phyloP scores from a whole-genome alignment of 2,797 vertebrate genomes.

The Hydrolagus colliei region DNA sequence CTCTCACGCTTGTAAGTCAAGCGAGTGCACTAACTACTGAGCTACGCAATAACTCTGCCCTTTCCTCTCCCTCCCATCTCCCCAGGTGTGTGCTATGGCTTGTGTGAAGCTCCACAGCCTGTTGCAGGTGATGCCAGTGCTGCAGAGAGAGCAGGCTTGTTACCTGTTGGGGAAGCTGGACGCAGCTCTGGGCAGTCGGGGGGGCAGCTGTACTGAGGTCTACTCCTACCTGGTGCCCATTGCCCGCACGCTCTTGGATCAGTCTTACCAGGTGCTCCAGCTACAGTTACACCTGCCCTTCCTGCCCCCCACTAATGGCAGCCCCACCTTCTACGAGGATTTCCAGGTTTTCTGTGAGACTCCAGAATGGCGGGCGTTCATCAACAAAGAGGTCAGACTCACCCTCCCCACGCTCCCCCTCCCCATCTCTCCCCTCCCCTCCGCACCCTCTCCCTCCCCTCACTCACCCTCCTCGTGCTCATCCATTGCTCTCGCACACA shows the following conservation, averaged over 20 bases:
- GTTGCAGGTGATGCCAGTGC: slow-evolving; percentile 71
- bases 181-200: slow-evolving; percentile 48
- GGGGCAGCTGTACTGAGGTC: slow-evolving; percentile 50
- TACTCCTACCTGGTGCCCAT: slow-evolving; percentile 82
- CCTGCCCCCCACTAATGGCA: slow-evolving; percentile 85
- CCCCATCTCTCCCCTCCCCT: background rate
- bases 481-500: too few species aligned
- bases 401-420: background rate
- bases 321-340: slow-evolving; percentile 84
- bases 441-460: background rate
- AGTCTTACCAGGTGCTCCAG: slow-evolving; percentile 67
- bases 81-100: slow-evolving; percentile 79
- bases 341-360: slow-evolving; percentile 78
- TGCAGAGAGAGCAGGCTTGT: slow-evolving; percentile 78
- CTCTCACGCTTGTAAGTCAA: too few species aligned
- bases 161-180: slow-evolving; percentile 65
- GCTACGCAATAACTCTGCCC: too few species aligned
- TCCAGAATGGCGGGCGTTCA: slow-evolving; percentile 79
- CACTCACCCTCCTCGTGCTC: background rate
- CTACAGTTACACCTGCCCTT: slow-evolving; percentile 77
- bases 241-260: slow-evolving; percentile 79
- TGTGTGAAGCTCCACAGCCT: slow-evolving; percentile 86
- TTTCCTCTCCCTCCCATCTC: background rate
- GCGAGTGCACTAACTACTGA: too few species aligned
- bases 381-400: slow-evolving; percentile 70